Evolutionary conservation across 2,797 vertebrate genomes (phyloP).

Genomic region (Alauda arvensis): DNA sequence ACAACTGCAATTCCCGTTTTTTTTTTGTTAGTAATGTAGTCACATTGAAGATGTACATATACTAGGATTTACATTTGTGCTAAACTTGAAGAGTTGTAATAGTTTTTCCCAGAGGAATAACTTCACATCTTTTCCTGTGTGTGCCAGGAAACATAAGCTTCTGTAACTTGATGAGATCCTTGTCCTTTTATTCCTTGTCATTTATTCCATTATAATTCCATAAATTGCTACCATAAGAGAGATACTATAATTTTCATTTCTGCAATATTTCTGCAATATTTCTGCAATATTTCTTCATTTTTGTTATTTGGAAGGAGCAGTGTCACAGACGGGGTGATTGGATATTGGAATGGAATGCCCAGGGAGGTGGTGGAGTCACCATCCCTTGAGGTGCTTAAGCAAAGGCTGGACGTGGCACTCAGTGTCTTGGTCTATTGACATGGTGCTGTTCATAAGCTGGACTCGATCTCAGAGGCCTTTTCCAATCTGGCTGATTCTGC

Average conservation of each 20-base stretch:
- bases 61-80: neutral
- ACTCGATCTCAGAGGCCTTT: neutral
- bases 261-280: neutral
- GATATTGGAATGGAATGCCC: neutral
- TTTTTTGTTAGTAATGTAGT: neutral
- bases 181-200: neutral
- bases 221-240: neutral
- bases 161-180: neutral
- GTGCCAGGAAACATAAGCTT: neutral
- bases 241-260: neutral
- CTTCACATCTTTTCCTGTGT: neutral
- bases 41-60: neutral
- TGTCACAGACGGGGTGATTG: fast-evolving
- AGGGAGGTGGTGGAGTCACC: neutral
- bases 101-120: neutral
- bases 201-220: neutral
- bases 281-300: neutral
- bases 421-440: neutral
- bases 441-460: fast-evolving
- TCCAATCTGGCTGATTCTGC: neutral
- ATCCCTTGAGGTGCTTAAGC: neutral
- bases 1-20: neutral
- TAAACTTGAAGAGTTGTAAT: neutral
- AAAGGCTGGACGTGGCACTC: neutral
- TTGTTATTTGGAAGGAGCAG: neutral